These are phyloP conservation scores for Perccottus glenii DNA, from an alignment of 2,113 vertebrate genomes.

Conservation along the genomic window DNA sequence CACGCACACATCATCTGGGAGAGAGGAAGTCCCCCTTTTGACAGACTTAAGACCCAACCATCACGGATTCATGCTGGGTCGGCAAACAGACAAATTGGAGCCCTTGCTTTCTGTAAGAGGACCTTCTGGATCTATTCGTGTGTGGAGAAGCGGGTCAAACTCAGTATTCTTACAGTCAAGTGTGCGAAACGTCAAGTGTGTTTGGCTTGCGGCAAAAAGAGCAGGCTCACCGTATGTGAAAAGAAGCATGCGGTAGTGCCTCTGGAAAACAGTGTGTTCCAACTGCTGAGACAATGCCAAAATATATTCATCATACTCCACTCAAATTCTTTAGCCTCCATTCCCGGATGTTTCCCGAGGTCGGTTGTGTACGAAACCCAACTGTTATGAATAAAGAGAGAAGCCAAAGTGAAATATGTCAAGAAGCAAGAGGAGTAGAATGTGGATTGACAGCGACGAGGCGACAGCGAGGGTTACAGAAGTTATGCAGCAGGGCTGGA, in stretches of 20 bases:
- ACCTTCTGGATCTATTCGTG: conserved; percentile 40
- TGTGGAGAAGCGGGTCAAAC: conserved; percentile 2
- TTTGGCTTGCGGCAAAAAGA: neutral
- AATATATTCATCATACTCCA: conserved; percentile 3
- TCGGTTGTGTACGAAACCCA: conserved; percentile 2
- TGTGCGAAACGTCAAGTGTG: conserved; percentile 8
- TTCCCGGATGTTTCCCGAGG: conserved; percentile 14
- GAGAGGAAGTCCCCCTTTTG: conserved; percentile 11
- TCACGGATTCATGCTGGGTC: conserved; percentile 56
- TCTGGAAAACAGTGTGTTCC: neutral
- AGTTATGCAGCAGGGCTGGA: conserved; percentile 49
- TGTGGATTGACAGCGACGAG: conserved; percentile 39
- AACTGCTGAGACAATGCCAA: neutral
- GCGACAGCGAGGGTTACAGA: conserved; percentile 45
- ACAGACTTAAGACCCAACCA: conserved; percentile 45
- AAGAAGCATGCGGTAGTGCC: neutral
- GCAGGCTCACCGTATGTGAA: conserved; percentile 4
- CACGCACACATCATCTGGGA: conserved; percentile 53
- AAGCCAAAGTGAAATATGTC: conserved; percentile 30
- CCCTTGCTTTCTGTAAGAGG: conserved; percentile 26
- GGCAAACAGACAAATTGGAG: conserved; percentile 49
- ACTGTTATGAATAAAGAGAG: conserved; percentile 8
- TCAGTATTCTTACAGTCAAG: conserved; percentile 7
- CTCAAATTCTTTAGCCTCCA: conserved; percentile 2
- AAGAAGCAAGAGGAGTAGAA: conserved; percentile 17